Evolutionary conservation across 2,113 vertebrate genomes (phyloP).

Genomic region (Macheiramphus alcinus): DNA sequence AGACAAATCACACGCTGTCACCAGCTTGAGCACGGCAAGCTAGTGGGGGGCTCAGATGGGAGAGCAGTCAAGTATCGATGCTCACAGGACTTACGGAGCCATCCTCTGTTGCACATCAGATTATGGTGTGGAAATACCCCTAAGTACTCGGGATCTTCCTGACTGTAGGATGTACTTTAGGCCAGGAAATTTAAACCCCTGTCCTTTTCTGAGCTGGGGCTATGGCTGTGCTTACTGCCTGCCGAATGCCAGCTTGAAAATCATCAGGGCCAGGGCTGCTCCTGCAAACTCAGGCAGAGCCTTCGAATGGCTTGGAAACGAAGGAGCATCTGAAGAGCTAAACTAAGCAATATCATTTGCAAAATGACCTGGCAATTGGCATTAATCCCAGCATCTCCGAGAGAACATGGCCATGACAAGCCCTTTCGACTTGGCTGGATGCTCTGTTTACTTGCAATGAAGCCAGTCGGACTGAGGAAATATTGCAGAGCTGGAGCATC

Average conservation of each 20-base stretch:
- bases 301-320: background rate
- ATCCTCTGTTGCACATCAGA: background rate
- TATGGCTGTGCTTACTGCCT: background rate
- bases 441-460: background rate
- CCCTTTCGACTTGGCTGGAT: background rate
- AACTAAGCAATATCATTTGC: background rate
- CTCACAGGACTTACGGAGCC: background rate
- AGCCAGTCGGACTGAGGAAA: background rate
- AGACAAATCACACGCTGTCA: background rate
- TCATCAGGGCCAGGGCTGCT: background rate
- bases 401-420: background rate
- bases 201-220: background rate
- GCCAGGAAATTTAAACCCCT: background rate
- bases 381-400: background rate
- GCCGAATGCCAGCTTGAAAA: background rate
- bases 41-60: background rate
- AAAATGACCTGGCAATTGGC: slow-evolving; percentile 24
- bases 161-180: accelerated
- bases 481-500: background rate
- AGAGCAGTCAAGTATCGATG: background rate
- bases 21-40: background rate
- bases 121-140: background rate
- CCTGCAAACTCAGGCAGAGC: background rate
- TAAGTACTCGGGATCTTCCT: background rate
- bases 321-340: background rate